Base-by-base conservation (phyloP, 2,797 vertebrate species). In the Brachymystax lenok region DNA sequence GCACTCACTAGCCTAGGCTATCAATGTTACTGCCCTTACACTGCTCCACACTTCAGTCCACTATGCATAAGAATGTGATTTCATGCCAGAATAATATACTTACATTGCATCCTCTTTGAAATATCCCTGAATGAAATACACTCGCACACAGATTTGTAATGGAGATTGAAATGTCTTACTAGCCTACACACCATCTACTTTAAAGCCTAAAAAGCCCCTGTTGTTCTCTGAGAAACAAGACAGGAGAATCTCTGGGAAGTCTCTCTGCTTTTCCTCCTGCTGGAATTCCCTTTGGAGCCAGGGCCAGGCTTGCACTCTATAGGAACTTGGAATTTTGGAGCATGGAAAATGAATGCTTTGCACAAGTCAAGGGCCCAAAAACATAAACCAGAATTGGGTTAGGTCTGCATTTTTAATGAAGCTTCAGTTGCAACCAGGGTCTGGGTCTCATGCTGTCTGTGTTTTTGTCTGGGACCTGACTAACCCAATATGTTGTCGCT, bases 161-260 rank as follows among this genome's bases (percentile, higher is more conserved):
- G 10, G 10, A 46, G 40, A 0, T 68, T 21, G 73, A 78, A 83
- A 84, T 72, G 84, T 77, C 72, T 84, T 76, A 77, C 10, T 46
- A 46, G 40, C 40, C 10, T 46, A 13, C 74, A 28, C 21, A 30
- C 74, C 77, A 67, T 74, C 71, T 21, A 72, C 61, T 35, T 66
- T 59, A 46, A 88, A 90, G 83, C 80, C 87, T 89, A 76, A 74
- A 70, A 70, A 79, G 40, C 40, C 81, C 82, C 59, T 74, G 67
- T 86, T 87, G n/a, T 21, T 86, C 73, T 35, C 13, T 7, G 66
- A 87, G 74, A 78, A 84, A 77, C 77, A 82, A 81, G 77, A 61
- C 51, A 73, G 71, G 71, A 69, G 54, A 74, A 69, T 2, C 63
- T 28, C 69, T 74, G 80, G 79, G 70, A 52, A 74, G 24, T 16